A percentile compares a stretch with the other conserved stretches of the same genome.
Conservation (phyloP, 2,113 vertebrate species). For the Bujurquina vittata region DNA sequence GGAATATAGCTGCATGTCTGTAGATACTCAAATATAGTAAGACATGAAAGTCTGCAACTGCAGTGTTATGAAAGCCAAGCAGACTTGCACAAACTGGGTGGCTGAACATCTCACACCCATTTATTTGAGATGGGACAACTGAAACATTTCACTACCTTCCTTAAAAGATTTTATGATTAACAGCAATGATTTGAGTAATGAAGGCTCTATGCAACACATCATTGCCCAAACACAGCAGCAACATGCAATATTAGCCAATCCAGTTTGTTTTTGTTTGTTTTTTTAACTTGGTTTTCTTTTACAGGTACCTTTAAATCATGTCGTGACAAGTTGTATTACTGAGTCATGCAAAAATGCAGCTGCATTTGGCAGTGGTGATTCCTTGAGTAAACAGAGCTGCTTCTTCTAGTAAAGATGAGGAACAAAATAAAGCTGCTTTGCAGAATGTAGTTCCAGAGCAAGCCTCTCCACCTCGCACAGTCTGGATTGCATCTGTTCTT, state of each 20-base stretch:
- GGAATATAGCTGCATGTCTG: background rate
- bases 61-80: background rate
- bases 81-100: background rate
- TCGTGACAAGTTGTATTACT: background rate
- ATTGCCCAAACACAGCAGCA: background rate
- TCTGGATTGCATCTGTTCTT: slow-evolving; percentile 8
- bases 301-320: slow-evolving; percentile 12
- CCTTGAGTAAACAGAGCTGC: background rate
- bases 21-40: background rate
- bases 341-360: slow-evolving; percentile 16
- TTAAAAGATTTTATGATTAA: background rate
- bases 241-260: background rate
- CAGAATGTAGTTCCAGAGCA: background rate
- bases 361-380: background rate
- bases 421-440: background rate
- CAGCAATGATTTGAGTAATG: background rate
- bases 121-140: background rate
- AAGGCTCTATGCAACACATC: background rate
- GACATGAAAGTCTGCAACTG: background rate
- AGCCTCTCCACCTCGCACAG: background rate
- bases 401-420: background rate
- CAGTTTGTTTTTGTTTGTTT: background rate
- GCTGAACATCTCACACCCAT: background rate
- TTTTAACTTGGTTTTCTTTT: background rate
- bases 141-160: background rate